phyloP scores from a whole-genome alignment of 2,888 invertebrate species.

The Dendrolimus pini region DNA sequence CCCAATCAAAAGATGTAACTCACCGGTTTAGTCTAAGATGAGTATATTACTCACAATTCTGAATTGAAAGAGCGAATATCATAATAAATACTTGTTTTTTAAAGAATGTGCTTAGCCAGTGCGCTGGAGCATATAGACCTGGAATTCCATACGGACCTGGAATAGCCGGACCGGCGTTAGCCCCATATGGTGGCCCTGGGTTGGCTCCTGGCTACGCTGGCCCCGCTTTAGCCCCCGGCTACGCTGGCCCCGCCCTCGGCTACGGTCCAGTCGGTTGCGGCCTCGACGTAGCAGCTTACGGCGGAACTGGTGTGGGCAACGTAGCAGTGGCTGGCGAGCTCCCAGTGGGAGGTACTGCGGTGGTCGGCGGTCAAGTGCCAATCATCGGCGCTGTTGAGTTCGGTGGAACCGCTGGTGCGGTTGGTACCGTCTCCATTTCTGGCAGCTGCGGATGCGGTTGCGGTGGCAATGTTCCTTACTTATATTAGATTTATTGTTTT shows the following conservation, averaged over 20 bases:
- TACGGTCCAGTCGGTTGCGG: background rate
- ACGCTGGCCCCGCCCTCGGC: background rate
- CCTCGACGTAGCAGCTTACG: slow-evolving; percentile 2
- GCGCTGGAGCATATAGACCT: slow-evolving; percentile 4
- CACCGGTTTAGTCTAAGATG: no score
- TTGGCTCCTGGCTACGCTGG: slow-evolving; percentile 5
- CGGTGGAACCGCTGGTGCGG: slow-evolving; percentile 9
- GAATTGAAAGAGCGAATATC: no score
- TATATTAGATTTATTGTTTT: background rate
- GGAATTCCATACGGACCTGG: background rate
- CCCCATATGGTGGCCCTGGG: slow-evolving; percentile 1
- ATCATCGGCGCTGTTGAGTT: slow-evolving; percentile 14
- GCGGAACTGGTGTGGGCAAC: slow-evolving; percentile 10
- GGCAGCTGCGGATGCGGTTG: slow-evolving; percentile 18
- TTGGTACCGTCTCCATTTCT: slow-evolving; percentile 12
- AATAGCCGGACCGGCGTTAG: slow-evolving; percentile 4
- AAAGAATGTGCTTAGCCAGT: slow-evolving; percentile 14
- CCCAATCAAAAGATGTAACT: no score
- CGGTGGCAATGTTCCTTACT: slow-evolving; percentile 6
- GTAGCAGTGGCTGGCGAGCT: slow-evolving; percentile 14
- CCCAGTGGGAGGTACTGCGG: slow-evolving; percentile 9
- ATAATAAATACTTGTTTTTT: background rate
- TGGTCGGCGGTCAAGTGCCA: slow-evolving; percentile 12
- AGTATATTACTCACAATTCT: no score
- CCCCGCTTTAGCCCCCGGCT: slow-evolving; percentile 4